Conservation (phyloP, 1,140 invertebrate species). For the Drosophila arawakana region DNA sequence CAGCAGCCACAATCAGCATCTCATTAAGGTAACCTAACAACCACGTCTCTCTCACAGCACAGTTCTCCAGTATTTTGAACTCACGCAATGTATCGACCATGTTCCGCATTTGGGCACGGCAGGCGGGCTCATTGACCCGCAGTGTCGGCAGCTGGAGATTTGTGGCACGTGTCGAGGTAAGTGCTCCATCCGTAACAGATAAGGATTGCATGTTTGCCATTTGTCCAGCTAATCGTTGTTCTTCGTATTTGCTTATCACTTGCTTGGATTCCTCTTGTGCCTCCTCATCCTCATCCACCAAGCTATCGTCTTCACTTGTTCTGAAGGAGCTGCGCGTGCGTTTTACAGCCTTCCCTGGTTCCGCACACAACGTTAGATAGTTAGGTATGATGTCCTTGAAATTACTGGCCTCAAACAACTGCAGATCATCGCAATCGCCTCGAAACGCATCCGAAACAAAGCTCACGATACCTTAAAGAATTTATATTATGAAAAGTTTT, state of each 20-base stretch:
- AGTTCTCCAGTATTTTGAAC: conserved; percentile 70
- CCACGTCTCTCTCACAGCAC: conserved; percentile 60
- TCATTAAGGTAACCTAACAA: conserved; percentile 77
- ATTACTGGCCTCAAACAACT: conserved; percentile 70
- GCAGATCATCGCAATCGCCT: conserved; percentile 74
- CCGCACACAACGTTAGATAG: conserved; percentile 74
- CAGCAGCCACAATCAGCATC: conserved; percentile 69
- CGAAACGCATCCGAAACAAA: conserved; percentile 75
- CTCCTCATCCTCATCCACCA: conserved; percentile 16
- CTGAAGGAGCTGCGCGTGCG: conserved; percentile 18
- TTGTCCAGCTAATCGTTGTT: conserved; percentile 60
- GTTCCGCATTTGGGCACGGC: conserved; percentile 68
- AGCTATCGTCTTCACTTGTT: conserved; percentile 35
- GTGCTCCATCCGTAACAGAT: conserved; percentile 58
- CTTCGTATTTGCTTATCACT: conserved; percentile 58
- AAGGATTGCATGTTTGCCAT: conserved; percentile 69
- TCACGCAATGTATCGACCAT: conserved; percentile 65
- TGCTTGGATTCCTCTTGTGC: conserved; percentile 3
- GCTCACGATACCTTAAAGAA: conserved; percentile 67
- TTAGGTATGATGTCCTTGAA: conserved; percentile 72
- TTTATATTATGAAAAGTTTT: background rate
- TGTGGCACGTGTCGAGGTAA: conserved; percentile 65
- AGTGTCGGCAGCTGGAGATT: conserved; percentile 70
- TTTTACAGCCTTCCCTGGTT: conserved; percentile 69
- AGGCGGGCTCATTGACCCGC: conserved; percentile 63